phyloP scores from a whole-genome alignment of 2,888 invertebrate species.

The Kryphioiulus occultus region DNA sequence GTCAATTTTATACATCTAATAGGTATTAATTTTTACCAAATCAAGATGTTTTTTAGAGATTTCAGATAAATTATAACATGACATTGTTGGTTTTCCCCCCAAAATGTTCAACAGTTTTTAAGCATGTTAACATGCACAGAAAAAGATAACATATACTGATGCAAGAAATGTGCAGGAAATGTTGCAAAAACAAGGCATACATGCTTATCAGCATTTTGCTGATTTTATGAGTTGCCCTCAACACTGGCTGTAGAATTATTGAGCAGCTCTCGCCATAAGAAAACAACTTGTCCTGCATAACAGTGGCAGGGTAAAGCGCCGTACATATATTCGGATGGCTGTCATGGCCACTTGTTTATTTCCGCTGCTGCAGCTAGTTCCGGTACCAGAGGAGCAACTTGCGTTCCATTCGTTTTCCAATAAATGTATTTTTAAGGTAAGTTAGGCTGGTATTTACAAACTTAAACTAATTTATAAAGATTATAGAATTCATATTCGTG shows the following conservation, averaged over 20 bases:
- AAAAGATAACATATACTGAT: no score
- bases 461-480: background rate
- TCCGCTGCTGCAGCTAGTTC: conserved; percentile 27
- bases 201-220: no score
- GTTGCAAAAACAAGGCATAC: no score
- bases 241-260: background rate
- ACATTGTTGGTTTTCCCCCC: no score
- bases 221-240: background rate
- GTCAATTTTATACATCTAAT: no score
- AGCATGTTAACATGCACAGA: no score
- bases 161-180: no score
- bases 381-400: background rate
- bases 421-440: background rate
- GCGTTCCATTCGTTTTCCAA: background rate
- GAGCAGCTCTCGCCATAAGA: background rate
- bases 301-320: background rate
- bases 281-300: background rate
- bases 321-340: background rate
- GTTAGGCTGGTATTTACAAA: background rate
- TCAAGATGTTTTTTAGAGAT: no score
- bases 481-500: background rate
- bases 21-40: no score
- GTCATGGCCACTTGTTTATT: conserved; percentile 39
- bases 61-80: no score
- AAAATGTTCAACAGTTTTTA: no score